Evolutionary conservation across 2,888 invertebrate species (phyloP).

Genomic region (Dysmachus trigonus): DNA sequence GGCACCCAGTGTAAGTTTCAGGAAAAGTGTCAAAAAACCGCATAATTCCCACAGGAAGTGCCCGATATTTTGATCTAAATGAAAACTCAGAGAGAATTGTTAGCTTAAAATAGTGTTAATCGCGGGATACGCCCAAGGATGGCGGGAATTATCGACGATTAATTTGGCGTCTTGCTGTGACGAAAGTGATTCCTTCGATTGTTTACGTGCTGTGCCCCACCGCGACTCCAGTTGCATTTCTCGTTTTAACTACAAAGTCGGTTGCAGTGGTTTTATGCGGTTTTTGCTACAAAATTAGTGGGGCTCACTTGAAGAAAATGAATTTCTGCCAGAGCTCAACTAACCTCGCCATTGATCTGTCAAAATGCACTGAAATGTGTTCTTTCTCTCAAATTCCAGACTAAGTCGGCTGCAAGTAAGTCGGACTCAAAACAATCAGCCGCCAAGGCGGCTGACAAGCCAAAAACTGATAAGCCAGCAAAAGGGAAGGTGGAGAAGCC

Average conservation of each 20-base stretch:
- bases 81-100: not conserved
- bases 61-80: not conserved
- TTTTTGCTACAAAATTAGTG: not conserved
- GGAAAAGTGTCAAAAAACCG: constrained; percentile 48
- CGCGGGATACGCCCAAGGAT: not conserved
- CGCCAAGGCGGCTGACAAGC: constrained; percentile 55
- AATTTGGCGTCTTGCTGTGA: not conserved
- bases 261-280: not conserved
- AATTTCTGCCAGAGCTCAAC: not conserved
- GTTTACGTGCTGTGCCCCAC: not conserved
- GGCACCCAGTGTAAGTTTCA: constrained; percentile 64
- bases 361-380: not conserved
- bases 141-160: constrained; percentile 26
- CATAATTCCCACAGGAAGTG: not conserved
- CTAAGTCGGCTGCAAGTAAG: constrained; percentile 63
- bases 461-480: constrained; percentile 57
- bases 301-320: not conserved
- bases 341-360: constrained; percentile 8
- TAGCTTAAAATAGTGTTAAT: not conserved
- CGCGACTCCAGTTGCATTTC: not conserved
- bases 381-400: constrained; percentile 53
- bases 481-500: constrained; percentile 64
- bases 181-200: not conserved
- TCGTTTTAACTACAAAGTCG: not conserved
- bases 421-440: constrained; percentile 58